Evolutionary conservation across 2,797 vertebrate species (phyloP), one percentile per base, ranked within the genome.

Genomic region (Acanthopagrus latus): DNA sequence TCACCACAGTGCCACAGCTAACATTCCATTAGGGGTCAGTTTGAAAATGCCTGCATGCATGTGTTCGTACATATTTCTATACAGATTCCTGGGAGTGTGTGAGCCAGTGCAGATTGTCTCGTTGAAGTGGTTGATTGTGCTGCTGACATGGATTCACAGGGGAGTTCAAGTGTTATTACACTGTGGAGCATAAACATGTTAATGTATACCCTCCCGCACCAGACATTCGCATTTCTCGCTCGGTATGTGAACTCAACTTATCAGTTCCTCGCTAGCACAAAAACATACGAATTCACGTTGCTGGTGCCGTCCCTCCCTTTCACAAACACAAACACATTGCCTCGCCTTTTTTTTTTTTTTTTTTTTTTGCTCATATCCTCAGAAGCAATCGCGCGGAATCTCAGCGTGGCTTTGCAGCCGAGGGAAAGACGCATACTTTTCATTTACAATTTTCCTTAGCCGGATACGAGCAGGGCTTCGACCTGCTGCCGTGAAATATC

Each of bases 401-500:
- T 79, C 51, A 33, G 62, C 6, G 8, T 71, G 77, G 60, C 57
- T 66, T 46, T 68, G 68, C 71, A 60, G 68, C 16, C 12, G 4
- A 70, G 27, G 27, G 38, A 83, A 52, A 72, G 63, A 71, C 50
- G 63, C 41, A 63, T 55, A 25, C 48, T 62, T 82, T 74, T 78
- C 56, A 46, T 81, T 82, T 71, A 54, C 62, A 75, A 59, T 84
- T 78, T 56, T 50, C 57, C 77, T 79, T 46, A 77, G 86, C 64
- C 55, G 77, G 43, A 58, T 75, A 11, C 21, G 8, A 76, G 67
- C 59, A 3, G 51, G 78, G 70, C 47, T 6, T 68, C 10, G 0
- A 63, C 62, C 58, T 16, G 70, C 62, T 64, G 74, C 74, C 33
- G 3, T 76, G 74, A 86, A 77, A 84, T 81, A 91, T 88, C 76